A percentile compares a stretch with the other conserved stretches of the same genome.
Conservation (phyloP, 2,797 vertebrate species). For the Peromyscus nudipes region DNA sequence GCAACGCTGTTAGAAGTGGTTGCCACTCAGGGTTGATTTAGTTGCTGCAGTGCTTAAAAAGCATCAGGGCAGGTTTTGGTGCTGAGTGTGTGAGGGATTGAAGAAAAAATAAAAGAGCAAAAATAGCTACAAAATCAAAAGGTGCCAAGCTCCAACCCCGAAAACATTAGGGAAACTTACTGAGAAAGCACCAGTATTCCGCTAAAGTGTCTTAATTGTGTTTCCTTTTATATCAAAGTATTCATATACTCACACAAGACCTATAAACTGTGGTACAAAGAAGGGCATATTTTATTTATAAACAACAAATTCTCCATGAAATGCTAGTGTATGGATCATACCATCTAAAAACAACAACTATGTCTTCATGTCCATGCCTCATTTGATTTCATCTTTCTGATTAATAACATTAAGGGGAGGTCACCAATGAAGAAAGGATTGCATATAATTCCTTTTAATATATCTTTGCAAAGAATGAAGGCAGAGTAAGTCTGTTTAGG, state of each 20-base stretch:
- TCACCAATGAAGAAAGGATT: slow-evolving; percentile 27
- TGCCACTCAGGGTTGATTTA: slow-evolving; percentile 87
- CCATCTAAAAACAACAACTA: neutral
- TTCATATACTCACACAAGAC: neutral
- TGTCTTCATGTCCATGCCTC: neutral
- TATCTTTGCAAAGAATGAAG: neutral
- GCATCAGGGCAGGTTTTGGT: slow-evolving; percentile 81
- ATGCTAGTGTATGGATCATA: neutral
- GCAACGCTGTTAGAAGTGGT: slow-evolving; percentile 80
- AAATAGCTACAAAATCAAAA: slow-evolving; percentile 82
- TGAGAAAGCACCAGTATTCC: neutral
- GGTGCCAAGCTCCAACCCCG: neutral
- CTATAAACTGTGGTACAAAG: slow-evolving; percentile 11
- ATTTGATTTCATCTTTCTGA: slow-evolving; percentile 23
- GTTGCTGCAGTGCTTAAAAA: slow-evolving; percentile 80
- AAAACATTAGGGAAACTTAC: slow-evolving; percentile 58
- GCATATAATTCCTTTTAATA: slow-evolving; percentile 30
- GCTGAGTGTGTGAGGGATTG: slow-evolving; percentile 69
- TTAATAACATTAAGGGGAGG: slow-evolving; percentile 47
- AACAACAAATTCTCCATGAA: slow-evolving; percentile 24
- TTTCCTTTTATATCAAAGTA: slow-evolving; percentile 64
- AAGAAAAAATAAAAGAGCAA: slow-evolving; percentile 74
- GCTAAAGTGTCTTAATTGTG: slow-evolving; percentile 69
- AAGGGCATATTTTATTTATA: slow-evolving; percentile 20
- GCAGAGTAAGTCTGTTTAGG: slow-evolving; percentile 10